Base-by-base conservation (phyloP, 2,888 invertebrate genomes). In the Ormyrus thymus region DNA sequence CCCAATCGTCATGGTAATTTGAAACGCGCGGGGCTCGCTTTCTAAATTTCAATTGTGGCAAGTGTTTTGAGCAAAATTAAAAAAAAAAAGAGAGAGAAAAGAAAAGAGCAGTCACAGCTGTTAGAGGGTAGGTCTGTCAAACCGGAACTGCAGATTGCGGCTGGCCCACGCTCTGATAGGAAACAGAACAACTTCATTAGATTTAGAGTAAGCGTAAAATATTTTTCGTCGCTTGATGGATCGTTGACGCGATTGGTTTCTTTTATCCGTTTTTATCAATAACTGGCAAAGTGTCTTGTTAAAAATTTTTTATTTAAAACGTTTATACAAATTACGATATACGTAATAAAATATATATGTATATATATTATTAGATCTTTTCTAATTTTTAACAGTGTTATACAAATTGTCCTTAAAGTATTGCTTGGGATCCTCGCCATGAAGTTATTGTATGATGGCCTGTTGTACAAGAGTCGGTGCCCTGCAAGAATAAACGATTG, bases 351-450 rank as follows among this genome's bases (percentile, higher is more conserved):
- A 87, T 86, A 87, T 85, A 85, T 85, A 76, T 56, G 55, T 56
- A 75, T 64, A 74, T 51, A 72, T 77, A 77, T 72, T 79, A 80
- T 76, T 76, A 80, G 76, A 69, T 70, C 58, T 66, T 75, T 69
- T 76, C 64, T 68, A 62, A 29, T 29, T 61, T 56, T 50, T 69
- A 76, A 70, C 62, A 75, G 70, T 58, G 55, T 72, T 73, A 65
- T 11, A 13, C 56, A 64, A 71, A 55, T 50, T 59, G 50, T 75
- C 45, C 45, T 85, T 87, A 90, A 77, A 90, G 84, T 85, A 90
- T 90, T 86, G 92, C 91, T 86, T 92, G 92, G 72, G 92, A 92
- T 84, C 92, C 92, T 86, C 92, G 90, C 92, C 92, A 92, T 79
- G 92, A 92, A 84, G 91, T 90, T 82, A 90, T 90, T 85, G 88